Conservation (phyloP, 2,797 vertebrate genomes). For the Mustela erminea region DNA sequence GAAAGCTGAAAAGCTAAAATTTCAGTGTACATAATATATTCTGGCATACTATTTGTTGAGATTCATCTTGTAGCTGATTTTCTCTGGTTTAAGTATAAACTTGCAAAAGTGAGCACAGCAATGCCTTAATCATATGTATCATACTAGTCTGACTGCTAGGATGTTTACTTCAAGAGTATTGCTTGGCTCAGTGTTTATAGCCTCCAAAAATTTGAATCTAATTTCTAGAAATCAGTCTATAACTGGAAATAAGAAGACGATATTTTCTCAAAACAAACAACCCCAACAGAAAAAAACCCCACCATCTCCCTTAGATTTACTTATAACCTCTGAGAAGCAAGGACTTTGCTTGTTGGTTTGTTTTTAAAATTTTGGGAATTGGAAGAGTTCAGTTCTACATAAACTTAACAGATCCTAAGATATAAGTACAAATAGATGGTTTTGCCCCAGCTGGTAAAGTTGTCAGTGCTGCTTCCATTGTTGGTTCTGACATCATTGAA, state of each 20-base stretch:
- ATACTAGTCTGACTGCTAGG: not conserved
- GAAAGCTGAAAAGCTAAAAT: conserved; percentile 46
- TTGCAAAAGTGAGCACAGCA: conserved; percentile 15
- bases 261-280: not conserved
- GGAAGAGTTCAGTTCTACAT: not conserved
- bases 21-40: not conserved
- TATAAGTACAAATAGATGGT: not conserved
- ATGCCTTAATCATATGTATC: not conserved
- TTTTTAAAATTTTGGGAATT: not conserved
- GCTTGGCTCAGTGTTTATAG: conserved; percentile 30
- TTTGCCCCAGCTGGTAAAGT: not conserved
- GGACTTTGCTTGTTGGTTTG: not conserved
- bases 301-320: not conserved
- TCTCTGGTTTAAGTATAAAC: conserved; percentile 45
- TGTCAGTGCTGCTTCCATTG: not conserved
- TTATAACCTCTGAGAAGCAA: not conserved
- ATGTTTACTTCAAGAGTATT: conserved; percentile 55
- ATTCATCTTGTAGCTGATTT: conserved; percentile 38
- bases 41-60: conserved; percentile 4
- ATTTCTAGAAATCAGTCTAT: not conserved
- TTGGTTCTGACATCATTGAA: not conserved
- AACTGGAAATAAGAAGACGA: conserved; percentile 38
- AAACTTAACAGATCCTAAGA: not conserved
- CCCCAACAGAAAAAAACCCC: not conserved
- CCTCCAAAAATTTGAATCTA: not conserved